Conservation (phyloP, 2,888 invertebrate species). For the Tipula lateralis region DNA sequence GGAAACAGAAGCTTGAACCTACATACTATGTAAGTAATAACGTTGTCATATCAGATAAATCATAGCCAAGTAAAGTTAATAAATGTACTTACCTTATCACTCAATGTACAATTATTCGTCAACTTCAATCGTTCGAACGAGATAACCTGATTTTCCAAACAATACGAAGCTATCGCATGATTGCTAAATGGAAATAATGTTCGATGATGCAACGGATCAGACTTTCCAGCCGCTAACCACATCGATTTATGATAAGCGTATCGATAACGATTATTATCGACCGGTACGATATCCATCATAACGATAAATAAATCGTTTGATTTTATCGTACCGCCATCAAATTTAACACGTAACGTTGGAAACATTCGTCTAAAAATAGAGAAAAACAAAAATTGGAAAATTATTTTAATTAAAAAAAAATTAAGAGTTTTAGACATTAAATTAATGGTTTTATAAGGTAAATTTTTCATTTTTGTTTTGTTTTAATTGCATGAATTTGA, state of each 20-base stretch:
- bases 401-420: neutral
- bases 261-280: neutral
- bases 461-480: neutral
- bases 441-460: neutral
- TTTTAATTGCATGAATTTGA: neutral
- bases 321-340: neutral
- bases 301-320: neutral
- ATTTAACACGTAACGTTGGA: neutral
- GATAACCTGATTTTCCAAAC: neutral
- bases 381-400: neutral
- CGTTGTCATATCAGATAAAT: too few relatives aligned
- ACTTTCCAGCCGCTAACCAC: neutral
- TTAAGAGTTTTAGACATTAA: neutral
- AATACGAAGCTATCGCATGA: neutral
- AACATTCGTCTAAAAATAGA: neutral
- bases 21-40: too few relatives aligned
- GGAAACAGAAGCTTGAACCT: too few relatives aligned
- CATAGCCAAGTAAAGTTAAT: too few relatives aligned
- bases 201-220: neutral
- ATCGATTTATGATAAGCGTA: neutral
- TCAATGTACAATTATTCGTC: neutral
- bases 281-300: neutral
- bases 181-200: neutral
- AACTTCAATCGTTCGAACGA: neutral
- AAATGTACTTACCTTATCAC: too few relatives aligned